Evolutionary conservation across 2,797 vertebrate species (phyloP).

Genomic region (Neoniphon sammara): DNA sequence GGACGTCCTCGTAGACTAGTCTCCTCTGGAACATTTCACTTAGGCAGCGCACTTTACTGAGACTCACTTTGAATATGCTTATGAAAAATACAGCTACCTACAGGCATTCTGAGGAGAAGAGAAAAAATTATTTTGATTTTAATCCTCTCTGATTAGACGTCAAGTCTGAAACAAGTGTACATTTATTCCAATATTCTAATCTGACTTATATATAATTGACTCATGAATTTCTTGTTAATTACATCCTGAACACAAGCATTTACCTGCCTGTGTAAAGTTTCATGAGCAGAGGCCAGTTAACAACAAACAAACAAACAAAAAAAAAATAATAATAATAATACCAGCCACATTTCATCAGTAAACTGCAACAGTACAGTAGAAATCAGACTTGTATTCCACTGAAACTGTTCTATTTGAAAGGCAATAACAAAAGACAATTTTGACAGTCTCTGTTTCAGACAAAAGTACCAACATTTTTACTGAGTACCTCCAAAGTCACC

Average conservation of each 20-base stretch:
- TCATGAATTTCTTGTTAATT: conserved; percentile 52
- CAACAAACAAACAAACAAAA: conserved; percentile 37
- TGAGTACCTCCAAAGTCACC: neutral
- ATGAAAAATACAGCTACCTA: conserved; percentile 9
- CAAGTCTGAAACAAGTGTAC: conserved; percentile 13
- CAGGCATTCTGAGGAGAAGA: conserved; percentile 9
- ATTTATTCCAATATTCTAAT: conserved; percentile 52
- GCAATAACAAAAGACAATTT: neutral
- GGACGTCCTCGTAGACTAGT: conserved; percentile 20
- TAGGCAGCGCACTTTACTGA: neutral
- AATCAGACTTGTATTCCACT: conserved; percentile 3
- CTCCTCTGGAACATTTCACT: conserved; percentile 17
- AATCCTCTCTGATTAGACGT: neutral
- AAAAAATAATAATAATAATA: too few relatives aligned
- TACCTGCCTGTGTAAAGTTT: conserved; percentile 16
- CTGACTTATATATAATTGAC: conserved; percentile 48
- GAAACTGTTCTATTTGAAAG: neutral
- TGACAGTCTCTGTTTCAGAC: neutral
- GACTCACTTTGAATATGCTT: conserved; percentile 11
- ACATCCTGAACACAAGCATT: conserved; percentile 49
- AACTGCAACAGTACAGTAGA: conserved; percentile 14
- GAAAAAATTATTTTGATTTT: conserved; percentile 8
- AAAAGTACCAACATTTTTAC: neutral
- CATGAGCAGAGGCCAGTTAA: conserved; percentile 53
- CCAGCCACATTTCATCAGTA: conserved; percentile 40